phyloP scores from a whole-genome alignment of 1,140 invertebrate species.

The Drosophila trapezifrons region DNA sequence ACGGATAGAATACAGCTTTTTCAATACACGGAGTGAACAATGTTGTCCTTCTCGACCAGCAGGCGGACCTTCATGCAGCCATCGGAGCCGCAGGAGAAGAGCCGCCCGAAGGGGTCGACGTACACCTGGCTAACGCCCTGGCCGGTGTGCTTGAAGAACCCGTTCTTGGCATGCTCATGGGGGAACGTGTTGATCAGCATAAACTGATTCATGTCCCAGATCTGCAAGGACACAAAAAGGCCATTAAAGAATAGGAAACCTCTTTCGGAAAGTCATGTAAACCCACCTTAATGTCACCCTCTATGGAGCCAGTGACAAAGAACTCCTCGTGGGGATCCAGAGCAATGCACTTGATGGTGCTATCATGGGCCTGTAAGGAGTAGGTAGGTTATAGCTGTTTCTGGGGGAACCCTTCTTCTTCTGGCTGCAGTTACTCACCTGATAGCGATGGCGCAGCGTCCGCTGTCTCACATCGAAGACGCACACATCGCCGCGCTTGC shows the following conservation, averaged over 20 bases:
- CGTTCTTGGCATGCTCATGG: conserved; percentile 96
- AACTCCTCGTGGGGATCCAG: conserved; percentile 97
- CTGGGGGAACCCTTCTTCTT: too few relatives aligned
- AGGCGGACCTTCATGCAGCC: conserved; percentile 98
- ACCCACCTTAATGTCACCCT: conserved; percentile 98
- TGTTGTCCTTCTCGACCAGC: conserved; percentile 87
- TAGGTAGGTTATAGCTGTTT: too few relatives aligned
- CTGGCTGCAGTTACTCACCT: conserved; percentile 41
- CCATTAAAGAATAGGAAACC: background rate
- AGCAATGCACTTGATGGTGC: conserved; percentile 96
- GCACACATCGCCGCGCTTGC: conserved; percentile 97
- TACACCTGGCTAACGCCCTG: conserved; percentile 98
- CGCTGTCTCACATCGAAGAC: conserved; percentile 97
- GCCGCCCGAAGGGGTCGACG: conserved; percentile 92
- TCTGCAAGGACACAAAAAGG: conserved; percentile 86
- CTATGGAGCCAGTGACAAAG: conserved; percentile 98
- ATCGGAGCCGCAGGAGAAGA: conserved; percentile 99
- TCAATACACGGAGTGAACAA: conserved; percentile 81
- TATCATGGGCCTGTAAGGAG: conserved; percentile 91
- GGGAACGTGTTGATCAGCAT: conserved; percentile 94
- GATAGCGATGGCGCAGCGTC: conserved; percentile 93
- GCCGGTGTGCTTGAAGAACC: conserved; percentile 98
- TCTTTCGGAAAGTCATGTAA: too few relatives aligned
- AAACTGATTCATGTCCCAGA: conserved; percentile 95
- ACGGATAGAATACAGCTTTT: conserved; percentile 38